Conservation (phyloP, 2,797 vertebrate species). For the Tiaroga cobitis region DNA sequence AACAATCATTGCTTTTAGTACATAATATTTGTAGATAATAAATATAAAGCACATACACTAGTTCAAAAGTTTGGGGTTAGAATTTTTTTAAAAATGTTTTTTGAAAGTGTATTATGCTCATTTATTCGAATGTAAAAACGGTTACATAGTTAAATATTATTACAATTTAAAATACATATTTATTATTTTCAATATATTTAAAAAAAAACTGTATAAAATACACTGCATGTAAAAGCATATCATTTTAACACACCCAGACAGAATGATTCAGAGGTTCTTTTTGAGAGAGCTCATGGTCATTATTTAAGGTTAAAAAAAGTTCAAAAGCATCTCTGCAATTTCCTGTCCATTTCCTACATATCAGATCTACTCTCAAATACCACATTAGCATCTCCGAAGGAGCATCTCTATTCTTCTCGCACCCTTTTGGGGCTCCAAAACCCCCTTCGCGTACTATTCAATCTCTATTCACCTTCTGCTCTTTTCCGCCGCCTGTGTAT, state of each 20-base stretch:
- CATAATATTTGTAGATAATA: neutral
- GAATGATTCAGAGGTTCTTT: conserved; percentile 9
- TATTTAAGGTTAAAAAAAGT: conserved; percentile 57
- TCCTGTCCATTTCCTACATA: conserved; percentile 70
- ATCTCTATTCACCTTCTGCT: conserved; percentile 34
- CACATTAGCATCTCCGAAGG: conserved; percentile 75
- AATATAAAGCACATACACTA: neutral
- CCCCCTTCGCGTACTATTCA: conserved; percentile 32
- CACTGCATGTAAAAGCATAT: neutral
- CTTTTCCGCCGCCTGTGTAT: conserved; percentile 19
- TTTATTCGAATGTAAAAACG: neutral
- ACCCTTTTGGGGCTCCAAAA: conserved; percentile 15
- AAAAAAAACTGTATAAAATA: neutral
- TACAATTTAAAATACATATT: neutral
- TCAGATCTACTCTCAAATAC: conserved; percentile 74
- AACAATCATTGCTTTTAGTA: neutral
- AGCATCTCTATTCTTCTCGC: conserved; percentile 34
- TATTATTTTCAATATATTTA: too few species aligned
- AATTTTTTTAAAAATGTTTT: neutral
- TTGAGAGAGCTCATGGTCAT: conserved; percentile 45
- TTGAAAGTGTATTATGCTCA: neutral
- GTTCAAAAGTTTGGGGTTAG: neutral
- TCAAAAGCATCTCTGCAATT: conserved; percentile 55
- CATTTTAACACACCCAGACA: neutral
- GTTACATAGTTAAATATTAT: neutral